Evolutionary conservation across 1,140 invertebrate species (phyloP).

Genomic region (Holcopasites calliopsidis): DNA sequence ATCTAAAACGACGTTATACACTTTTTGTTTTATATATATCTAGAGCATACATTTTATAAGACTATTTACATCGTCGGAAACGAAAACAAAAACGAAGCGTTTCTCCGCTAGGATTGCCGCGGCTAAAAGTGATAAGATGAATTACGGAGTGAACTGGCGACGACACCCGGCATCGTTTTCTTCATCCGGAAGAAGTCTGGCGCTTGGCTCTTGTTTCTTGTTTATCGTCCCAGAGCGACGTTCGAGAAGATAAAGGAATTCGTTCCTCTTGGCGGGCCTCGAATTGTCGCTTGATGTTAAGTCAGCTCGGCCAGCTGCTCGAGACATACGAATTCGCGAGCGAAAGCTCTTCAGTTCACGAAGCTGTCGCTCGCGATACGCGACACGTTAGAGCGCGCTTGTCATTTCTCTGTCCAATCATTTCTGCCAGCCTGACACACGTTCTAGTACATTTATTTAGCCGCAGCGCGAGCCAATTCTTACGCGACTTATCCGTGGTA

Average conservation of each 20-base stretch:
- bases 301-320: not conserved
- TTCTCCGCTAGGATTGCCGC: slow-evolving; percentile 19
- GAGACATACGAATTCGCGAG: not conserved
- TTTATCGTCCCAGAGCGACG: slow-evolving; percentile 10
- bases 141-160: slow-evolving; percentile 43
- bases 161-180: slow-evolving; percentile 10
- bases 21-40: too few species aligned
- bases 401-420: slow-evolving; percentile 31
- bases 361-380: not conserved
- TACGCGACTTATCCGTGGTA: not conserved
- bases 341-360: not conserved
- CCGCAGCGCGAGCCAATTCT: not conserved
- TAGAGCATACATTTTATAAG: too few species aligned
- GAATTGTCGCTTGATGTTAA: slow-evolving; percentile 15
- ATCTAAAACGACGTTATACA: not conserved
- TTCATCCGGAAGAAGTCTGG: slow-evolving; percentile 9
- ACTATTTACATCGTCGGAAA: not conserved
- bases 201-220: not conserved
- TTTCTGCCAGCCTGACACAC: not conserved
- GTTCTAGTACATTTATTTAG: slow-evolving; percentile 14
- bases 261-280: not conserved
- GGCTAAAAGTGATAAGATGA: slow-evolving; percentile 45
- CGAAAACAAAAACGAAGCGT: slow-evolving; percentile 17
- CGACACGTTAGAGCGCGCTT: not conserved
- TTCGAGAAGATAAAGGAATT: slow-evolving; percentile 15